Evolutionary conservation across 2,888 invertebrate species (phyloP), one percentile per base, ranked within the genome.

Genomic region (Campoplex capitator): DNA sequence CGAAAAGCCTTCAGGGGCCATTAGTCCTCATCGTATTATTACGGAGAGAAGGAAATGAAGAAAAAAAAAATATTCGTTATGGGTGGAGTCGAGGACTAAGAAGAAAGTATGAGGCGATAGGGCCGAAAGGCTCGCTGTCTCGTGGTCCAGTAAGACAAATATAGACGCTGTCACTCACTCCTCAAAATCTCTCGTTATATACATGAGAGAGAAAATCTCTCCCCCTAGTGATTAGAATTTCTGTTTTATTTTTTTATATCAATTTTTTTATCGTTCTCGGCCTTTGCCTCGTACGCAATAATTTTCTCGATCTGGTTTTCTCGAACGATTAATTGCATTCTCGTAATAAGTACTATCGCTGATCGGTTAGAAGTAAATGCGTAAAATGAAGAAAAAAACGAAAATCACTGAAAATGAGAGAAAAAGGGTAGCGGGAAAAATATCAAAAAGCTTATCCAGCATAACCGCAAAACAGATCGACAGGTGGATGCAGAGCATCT

Each of bases 281-380:
- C 6, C 13, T 6, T 13, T 28, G 58, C 13, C 67, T 67, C 65
- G 42, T 28, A 73, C 71, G 45, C 56, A 73, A 81, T 73, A 76
- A 73, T 75, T 70, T 74, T 45, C 74, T 70, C 54, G 32, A 65
- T 76, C 79, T 62, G 48, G 73, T 86, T 86, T 83, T 68, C 84
- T 84, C 77, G 62, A 62, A 38, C 78, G 82, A 82, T 87, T 87
- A 79, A 79, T 87, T 82, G 87, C 82, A 4, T 79, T 78, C 78
- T 79, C 70, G 75, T 84, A 84, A 87, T 84, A 81, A 87, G 78
- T 51, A 79, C 70, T 79, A 82, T 84, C 78, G 62, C 32, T 62
- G 58, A 68, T 82, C 58, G 68, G 16, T 2, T 32, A 28, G 9
- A 32, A 71, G 48, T 3, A 42, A 65, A 71, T 23, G 35, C 62